Evolutionary conservation across 2,888 invertebrate species (phyloP).

Genomic region (Iselma pallidipennis): DNA sequence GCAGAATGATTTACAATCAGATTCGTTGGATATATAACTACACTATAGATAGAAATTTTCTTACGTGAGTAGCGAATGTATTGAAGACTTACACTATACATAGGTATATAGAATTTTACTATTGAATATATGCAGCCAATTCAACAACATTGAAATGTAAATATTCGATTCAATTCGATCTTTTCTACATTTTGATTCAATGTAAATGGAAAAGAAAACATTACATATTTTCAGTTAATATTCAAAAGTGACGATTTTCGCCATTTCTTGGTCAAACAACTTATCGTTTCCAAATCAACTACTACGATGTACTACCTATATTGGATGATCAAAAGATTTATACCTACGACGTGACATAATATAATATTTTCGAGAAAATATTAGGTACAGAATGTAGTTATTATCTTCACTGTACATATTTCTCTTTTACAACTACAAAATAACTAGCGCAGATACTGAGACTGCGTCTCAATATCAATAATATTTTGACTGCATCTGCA

Average conservation of each 20-base stretch:
- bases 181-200: neutral
- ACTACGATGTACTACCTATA: too few relatives aligned
- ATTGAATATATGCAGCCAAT: slow-evolving; percentile 1
- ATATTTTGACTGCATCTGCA: slow-evolving; percentile 19
- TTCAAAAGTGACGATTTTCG: too few relatives aligned
- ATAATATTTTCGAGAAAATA: too few relatives aligned
- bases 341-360: too few relatives aligned
- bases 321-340: too few relatives aligned
- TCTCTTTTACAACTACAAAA: neutral
- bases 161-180: neutral
- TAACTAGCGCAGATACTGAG: slow-evolving; percentile 1
- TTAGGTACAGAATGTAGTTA: neutral
- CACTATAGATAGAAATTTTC: neutral
- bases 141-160: neutral
- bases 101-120: neutral
- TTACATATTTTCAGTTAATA: neutral
- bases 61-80: neutral
- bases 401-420: neutral
- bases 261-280: too few relatives aligned
- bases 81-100: slow-evolving; percentile 1
- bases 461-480: slow-evolving; percentile 17
- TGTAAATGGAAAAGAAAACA: neutral
- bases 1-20: slow-evolving; percentile 32
- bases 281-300: too few relatives aligned
- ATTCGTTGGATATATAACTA: slow-evolving; percentile 4